Percentiles rank a stretch among this genome's conserved stretches.
phyloP scores from a whole-genome alignment of 2,113 vertebrate genomes.

The Peromyscus polionotus region DNA sequence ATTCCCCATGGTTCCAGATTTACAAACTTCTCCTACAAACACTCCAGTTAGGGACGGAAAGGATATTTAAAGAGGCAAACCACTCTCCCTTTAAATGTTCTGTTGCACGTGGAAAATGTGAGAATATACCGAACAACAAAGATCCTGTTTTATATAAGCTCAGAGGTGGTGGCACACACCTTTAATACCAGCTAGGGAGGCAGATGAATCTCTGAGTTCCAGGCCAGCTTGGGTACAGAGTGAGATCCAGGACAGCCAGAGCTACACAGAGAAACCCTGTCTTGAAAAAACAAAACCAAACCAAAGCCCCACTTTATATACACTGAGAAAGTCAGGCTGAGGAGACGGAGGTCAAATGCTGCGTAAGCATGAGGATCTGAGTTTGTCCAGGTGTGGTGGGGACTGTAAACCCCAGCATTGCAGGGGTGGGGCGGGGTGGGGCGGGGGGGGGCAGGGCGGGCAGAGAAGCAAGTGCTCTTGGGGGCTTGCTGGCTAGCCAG shows the following conservation, averaged over 20 bases:
- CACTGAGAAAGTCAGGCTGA: background rate
- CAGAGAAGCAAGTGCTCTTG: background rate
- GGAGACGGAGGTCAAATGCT: background rate
- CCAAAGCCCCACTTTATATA: background rate
- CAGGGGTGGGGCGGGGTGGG: no score
- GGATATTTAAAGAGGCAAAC: background rate
- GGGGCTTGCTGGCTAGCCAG: background rate
- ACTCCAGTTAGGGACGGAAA: conserved; percentile 7
- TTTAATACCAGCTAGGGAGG: background rate
- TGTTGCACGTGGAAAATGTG: background rate
- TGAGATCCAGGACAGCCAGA: background rate
- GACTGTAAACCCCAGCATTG: background rate
- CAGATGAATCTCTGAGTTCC: background rate
- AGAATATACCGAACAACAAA: background rate
- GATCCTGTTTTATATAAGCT: background rate
- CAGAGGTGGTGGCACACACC: background rate
- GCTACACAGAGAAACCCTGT: background rate
- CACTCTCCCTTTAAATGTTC: conserved; percentile 44
- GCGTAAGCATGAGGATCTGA: background rate
- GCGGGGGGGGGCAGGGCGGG: background rate
- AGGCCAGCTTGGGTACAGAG: background rate
- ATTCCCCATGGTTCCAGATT: background rate
- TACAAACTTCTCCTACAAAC: background rate
- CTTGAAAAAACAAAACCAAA: background rate
- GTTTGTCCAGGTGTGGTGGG: background rate